Evolutionary conservation across 2,797 vertebrate species (phyloP).

Genomic region (Phrynocephalus forsythii): DNA sequence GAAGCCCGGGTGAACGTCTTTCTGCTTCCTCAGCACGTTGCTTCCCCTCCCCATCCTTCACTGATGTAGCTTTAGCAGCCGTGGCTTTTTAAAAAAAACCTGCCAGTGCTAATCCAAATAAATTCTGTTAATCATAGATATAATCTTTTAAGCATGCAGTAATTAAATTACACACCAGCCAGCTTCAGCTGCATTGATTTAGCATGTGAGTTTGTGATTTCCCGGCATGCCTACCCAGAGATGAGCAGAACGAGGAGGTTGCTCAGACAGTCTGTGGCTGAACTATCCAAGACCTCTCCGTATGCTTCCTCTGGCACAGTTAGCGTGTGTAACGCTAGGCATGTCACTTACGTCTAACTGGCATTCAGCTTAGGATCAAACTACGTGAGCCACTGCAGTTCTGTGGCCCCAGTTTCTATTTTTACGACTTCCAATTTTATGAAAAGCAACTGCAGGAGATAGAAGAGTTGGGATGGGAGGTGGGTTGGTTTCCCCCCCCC

Average conservation of each 20-base stretch:
- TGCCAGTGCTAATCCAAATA: conserved; percentile 70
- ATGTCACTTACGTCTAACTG: not conserved
- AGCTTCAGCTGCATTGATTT: not conserved
- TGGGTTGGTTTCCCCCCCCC: no score
- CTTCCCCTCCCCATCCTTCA: conserved; percentile 4
- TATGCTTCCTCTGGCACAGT: rapidly evolving
- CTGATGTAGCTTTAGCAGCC: conserved; percentile 46
- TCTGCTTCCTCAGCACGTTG: conserved; percentile 6
- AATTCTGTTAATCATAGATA: conserved; percentile 73
- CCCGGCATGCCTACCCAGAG: not conserved
- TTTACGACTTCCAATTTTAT: not conserved
- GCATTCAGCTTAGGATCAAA: not conserved
- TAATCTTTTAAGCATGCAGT: conserved; percentile 68
- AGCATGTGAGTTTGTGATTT: conserved; percentile 32
- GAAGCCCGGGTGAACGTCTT: not conserved
- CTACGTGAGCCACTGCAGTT: not conserved
- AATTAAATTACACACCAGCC: conserved; percentile 72
- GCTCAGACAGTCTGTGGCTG: not conserved
- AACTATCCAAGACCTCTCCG: not conserved
- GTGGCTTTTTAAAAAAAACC: conserved; percentile 53
- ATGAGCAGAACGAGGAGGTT: not conserved
- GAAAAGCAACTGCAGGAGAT: not conserved
- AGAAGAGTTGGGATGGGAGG: not conserved
- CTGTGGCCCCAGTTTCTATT: not conserved
- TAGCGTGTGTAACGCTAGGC: not conserved